Evolutionary conservation across 2,797 vertebrate genomes (phyloP).

Genomic region (Rhinella marina): DNA sequence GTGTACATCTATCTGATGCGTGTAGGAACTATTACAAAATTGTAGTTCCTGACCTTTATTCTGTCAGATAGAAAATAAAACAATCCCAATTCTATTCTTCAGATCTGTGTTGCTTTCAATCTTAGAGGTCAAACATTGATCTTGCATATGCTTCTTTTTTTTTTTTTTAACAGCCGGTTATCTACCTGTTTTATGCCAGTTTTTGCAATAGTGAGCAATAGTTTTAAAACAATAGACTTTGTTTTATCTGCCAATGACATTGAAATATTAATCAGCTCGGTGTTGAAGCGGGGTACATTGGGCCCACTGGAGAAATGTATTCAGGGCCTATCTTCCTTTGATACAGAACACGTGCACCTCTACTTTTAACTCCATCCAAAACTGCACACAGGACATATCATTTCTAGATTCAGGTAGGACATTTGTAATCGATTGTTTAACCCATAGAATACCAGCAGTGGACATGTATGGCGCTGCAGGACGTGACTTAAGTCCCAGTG

Average conservation of each 20-base stretch:
- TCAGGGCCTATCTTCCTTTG: neutral
- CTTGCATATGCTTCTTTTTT: constrained; percentile 16
- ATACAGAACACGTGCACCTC: neutral
- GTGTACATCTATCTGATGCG: neutral
- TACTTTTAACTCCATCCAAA: neutral
- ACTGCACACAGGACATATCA: neutral
- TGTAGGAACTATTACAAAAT: constrained; percentile 17
- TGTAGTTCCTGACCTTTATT: constrained; percentile 10
- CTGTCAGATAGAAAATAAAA: constrained; percentile 27
- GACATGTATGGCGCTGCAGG: too few species aligned
- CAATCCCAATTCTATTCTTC: neutral
- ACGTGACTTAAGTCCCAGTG: too few species aligned
- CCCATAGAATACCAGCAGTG: too few species aligned
- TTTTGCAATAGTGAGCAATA: neutral
- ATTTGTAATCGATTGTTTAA: too few species aligned
- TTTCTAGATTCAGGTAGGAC: neutral
- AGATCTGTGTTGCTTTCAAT: neutral
- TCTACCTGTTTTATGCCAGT: neutral
- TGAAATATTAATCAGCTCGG: neutral
- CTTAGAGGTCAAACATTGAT: constrained; percentile 27
- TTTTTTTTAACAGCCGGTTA: neutral
- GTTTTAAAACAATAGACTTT: neutral
- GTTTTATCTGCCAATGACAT: neutral
- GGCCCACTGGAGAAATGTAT: neutral
- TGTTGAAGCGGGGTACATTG: neutral